A percentile compares a stretch with the other conserved stretches of the same genome.
These are phyloP conservation scores for Drosophila mulleri DNA, from an alignment of 2,888 invertebrate genomes.

Conservation along the genomic window DNA sequence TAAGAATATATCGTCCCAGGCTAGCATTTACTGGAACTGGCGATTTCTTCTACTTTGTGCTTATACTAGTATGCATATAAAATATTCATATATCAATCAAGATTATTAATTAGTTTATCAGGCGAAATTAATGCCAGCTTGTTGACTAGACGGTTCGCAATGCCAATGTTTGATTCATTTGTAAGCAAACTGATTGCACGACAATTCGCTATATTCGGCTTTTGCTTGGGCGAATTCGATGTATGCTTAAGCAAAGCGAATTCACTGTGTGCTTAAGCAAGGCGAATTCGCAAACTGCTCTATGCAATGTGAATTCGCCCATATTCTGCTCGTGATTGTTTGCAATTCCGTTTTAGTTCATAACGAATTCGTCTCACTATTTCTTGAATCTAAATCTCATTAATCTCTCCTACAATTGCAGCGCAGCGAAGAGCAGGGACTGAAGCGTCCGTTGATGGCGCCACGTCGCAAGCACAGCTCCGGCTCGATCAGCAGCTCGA, in stretches of 20 bases:
- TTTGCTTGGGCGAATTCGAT: not conserved
- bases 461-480: constrained; percentile 87
- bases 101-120: fast-evolving
- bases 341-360: not conserved
- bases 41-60: no score
- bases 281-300: not conserved
- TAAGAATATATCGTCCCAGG: no score
- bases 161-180: not conserved
- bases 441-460: constrained; percentile 91
- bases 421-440: constrained; percentile 89
- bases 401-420: constrained; percentile 63
- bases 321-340: not conserved
- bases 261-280: no score
- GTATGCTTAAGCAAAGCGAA: no score
- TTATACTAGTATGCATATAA: no score
- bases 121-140: not conserved
- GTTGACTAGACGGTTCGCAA: not conserved
- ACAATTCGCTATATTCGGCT: not conserved
- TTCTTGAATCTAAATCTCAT: not conserved
- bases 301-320: no score
- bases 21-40: no score
- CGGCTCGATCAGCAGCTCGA: constrained; percentile 81
- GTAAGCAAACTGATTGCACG: not conserved
- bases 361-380: not conserved
- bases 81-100: no score